Evolutionary conservation across 2,113 vertebrate species (phyloP).

Genomic region (Raja brachyura): DNA sequence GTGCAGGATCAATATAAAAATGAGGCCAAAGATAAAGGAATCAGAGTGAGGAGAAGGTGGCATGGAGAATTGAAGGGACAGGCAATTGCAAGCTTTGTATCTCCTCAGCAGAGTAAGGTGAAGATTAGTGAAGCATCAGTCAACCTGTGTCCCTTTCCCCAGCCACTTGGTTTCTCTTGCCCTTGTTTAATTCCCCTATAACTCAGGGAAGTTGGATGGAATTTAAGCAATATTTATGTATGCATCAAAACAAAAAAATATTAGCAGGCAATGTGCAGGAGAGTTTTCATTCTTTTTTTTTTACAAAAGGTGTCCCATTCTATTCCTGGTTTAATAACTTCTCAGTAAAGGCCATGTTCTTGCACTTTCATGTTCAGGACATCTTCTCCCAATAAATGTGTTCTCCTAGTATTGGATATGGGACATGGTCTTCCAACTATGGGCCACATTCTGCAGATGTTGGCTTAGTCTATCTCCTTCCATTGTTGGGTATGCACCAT

Average conservation of each 20-base stretch:
- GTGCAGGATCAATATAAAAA: too few species aligned
- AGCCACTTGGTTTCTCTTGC: neutral
- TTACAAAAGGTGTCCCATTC: neutral
- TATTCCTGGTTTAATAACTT: neutral
- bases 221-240: neutral
- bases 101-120: too few species aligned
- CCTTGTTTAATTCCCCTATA: neutral
- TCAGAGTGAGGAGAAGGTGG: too few species aligned
- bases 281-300: neutral
- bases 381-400: neutral
- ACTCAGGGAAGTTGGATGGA: neutral
- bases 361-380: neutral
- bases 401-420: neutral
- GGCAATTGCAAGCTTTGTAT: too few species aligned
- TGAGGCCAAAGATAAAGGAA: too few species aligned
- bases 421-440: neutral
- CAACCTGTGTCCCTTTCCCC: too few species aligned
- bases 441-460: too few species aligned
- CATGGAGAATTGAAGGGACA: too few species aligned
- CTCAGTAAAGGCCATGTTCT: neutral
- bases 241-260: neutral
- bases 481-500: too few species aligned
- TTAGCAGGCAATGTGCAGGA: neutral
- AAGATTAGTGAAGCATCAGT: too few species aligned
- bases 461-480: too few species aligned